Conservation (phyloP, 2,113 vertebrate species). For the Chloroceryle aenea region DNA sequence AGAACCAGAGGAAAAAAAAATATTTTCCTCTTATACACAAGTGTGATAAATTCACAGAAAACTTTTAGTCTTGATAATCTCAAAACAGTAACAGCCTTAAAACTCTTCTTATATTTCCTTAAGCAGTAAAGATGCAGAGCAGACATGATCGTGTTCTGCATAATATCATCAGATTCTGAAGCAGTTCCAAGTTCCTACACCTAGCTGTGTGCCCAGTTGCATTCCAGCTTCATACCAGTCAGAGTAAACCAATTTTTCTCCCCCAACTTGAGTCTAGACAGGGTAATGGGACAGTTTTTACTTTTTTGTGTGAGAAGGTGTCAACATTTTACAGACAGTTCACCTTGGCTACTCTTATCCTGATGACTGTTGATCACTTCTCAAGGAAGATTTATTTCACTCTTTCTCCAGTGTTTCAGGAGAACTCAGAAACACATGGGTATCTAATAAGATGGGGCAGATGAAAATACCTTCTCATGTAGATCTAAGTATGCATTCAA, state of each 20-base stretch:
- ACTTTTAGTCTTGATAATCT: background rate
- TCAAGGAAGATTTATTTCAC: background rate
- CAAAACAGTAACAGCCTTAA: background rate
- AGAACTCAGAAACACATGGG: background rate
- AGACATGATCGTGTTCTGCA: background rate
- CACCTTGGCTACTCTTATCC: background rate
- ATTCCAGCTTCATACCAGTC: background rate
- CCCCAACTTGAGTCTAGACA: background rate
- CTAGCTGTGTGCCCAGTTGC: rapidly evolving
- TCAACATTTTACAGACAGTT: background rate
- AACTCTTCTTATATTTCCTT: background rate
- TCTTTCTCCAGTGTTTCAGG: background rate
- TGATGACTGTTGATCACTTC: background rate
- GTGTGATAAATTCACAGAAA: background rate
- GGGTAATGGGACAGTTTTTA: background rate
- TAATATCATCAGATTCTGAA: background rate
- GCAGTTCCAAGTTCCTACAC: background rate
- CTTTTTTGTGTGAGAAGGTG: background rate
- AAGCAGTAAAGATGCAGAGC: background rate
- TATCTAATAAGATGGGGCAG: background rate
- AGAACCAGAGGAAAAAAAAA: background rate
- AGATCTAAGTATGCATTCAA: background rate
- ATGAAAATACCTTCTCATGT: background rate
- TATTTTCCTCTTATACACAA: background rate
- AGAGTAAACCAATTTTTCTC: background rate